Evolutionary conservation across 2,888 invertebrate genomes (phyloP).

Genomic region (Aphodius granarius): DNA sequence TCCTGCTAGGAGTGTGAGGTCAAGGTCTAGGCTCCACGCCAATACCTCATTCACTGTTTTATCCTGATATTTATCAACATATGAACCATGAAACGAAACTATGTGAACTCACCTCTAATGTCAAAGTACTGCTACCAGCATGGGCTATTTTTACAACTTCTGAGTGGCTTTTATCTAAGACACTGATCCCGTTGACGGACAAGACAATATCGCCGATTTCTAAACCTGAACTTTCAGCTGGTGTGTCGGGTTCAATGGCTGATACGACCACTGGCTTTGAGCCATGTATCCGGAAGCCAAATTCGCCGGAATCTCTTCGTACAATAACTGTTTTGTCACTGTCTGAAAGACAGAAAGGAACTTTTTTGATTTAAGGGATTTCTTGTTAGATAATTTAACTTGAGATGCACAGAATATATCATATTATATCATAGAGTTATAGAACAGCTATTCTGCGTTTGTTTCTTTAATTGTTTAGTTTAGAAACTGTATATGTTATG

Average conservation of each 20-base stretch:
- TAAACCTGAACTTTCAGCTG: conserved; percentile 88
- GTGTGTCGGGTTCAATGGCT: conserved; percentile 91
- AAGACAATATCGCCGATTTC: conserved; percentile 94
- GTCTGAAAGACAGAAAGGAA: conserved; percentile 59
- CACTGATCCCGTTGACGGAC: conserved; percentile 86
- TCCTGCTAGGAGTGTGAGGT: not conserved
- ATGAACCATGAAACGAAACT: not conserved
- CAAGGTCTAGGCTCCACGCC: not conserved
- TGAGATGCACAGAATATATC: no score
- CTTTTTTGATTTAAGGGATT: no score
- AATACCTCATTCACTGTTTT: not conserved
- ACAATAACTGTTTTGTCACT: conserved; percentile 87
- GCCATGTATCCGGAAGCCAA: conserved; percentile 94
- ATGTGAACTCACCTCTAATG: conserved; percentile 65
- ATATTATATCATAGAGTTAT: no score
- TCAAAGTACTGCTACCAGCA: conserved; percentile 82
- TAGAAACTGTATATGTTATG: no score
- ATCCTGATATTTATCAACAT: not conserved
- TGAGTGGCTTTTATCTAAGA: conserved; percentile 89
- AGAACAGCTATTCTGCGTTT: no score
- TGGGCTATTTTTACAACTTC: conserved; percentile 93
- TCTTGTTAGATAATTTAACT: no score
- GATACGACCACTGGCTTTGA: conserved; percentile 96
- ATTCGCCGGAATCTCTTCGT: conserved; percentile 82
- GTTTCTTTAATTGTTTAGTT: no score